Percentiles rank a stretch among this genome's conserved stretches.
Evolutionary conservation across 2,113 vertebrate genomes (phyloP).

Genomic region (Melanostigma gelatinosum): DNA sequence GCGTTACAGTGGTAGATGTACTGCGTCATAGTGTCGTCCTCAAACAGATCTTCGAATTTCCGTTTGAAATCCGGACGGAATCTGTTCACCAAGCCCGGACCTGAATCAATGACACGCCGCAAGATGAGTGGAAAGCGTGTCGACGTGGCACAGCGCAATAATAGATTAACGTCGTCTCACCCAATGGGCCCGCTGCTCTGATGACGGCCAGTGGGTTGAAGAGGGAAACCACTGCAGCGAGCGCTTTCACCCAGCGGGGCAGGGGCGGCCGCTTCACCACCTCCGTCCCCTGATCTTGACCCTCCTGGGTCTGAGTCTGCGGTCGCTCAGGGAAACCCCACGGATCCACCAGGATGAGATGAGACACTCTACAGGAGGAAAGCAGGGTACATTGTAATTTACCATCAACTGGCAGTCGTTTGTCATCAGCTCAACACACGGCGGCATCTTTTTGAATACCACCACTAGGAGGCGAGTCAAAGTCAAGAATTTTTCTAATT

Average conservation of each 20-base stretch:
- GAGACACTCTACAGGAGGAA: slow-evolving; percentile 85
- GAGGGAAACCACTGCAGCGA: slow-evolving; percentile 82
- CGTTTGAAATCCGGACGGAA: slow-evolving; percentile 92
- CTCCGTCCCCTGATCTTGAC: slow-evolving; percentile 42
- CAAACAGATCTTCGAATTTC: slow-evolving; percentile 91
- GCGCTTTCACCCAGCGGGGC: slow-evolving; percentile 88
- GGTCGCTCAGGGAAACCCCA: slow-evolving; percentile 90
- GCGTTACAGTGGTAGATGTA: slow-evolving; percentile 96
- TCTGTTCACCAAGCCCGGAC: slow-evolving; percentile 89
- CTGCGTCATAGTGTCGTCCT: slow-evolving; percentile 91
- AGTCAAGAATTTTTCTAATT: background rate
- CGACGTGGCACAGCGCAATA: background rate
- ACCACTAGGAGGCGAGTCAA: background rate
- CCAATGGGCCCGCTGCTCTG: slow-evolving; percentile 91
- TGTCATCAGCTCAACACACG: background rate
- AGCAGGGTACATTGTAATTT: background rate
- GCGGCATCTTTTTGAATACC: background rate
- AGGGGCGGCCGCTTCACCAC: slow-evolving; percentile 62
- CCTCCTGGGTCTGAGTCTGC: slow-evolving; percentile 70
- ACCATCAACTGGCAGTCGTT: background rate
- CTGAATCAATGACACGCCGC: slow-evolving; percentile 64
- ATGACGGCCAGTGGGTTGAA: slow-evolving; percentile 94
- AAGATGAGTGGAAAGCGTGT: background rate
- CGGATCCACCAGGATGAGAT: slow-evolving; percentile 92
- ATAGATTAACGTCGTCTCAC: slow-evolving; percentile 64